Evolutionary conservation across 2,797 vertebrate species (phyloP), one percentile per base, ranked within the genome.

Genomic region (Austrolebias charrua): DNA sequence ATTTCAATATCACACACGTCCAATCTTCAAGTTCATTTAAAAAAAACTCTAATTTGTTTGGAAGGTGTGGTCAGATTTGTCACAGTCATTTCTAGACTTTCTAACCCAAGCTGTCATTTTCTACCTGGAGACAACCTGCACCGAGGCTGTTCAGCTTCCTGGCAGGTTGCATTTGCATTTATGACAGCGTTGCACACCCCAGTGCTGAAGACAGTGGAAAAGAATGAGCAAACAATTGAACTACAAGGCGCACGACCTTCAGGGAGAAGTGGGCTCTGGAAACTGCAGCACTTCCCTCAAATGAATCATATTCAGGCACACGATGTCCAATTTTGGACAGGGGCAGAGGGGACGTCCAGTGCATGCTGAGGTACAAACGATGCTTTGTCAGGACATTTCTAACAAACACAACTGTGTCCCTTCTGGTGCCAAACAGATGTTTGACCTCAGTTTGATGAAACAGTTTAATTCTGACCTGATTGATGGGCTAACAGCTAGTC

Each of bases 281-380:
- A 50, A 43, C 6, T 1, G 49, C 9, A 7, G 11, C 7, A 2
- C 24, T 28, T 24, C 53, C 20, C 58, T 8, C 33, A 80, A 73
- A 76, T 0, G 0, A 71, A 60, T 52, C 63, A 59, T 66, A 75
- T 62, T 54, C 35, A 64, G 55, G 53, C 58, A 64, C 62, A 64
- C n/a, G 47, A 48, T 60, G 66, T 73, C 66, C 1, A 63, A 66
- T 76, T 78, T 71, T 66, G 59, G 54, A 69, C 16, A 63, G 69
- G 55, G 46, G 18, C 61, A 74, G 66, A 52, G 73, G 69, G 55
- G 73, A 56, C 68, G 50, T 82, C 74, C 68, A 69, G 72, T 69
- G 76, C 79, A 80, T 45, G 77, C 83, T 85, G 86, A 83, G 83
- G 74, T 69, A 78, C 82, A 86, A 84, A 83, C 80, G 81, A 67